Percentiles rank a stretch among this genome's conserved stretches.
These are phyloP conservation scores for Ernsta delagoae DNA, from an alignment of 2,888 invertebrate genomes.

Conservation along the genomic window DNA sequence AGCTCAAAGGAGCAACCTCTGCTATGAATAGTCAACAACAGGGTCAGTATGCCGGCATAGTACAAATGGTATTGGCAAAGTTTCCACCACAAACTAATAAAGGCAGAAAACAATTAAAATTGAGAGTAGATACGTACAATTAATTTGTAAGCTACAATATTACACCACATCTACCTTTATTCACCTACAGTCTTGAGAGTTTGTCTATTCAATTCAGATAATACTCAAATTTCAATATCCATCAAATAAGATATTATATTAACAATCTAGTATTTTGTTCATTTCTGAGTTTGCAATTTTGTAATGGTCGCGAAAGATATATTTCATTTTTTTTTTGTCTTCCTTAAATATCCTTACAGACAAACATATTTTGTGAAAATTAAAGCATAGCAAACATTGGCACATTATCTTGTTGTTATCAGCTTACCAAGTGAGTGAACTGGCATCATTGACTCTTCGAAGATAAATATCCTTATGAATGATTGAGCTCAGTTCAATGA, in stretches of 20 bases:
- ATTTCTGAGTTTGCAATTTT: no score
- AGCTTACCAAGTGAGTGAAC: slow-evolving; percentile 4
- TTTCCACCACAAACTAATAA: slow-evolving; percentile 24
- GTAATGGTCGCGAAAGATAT: no score
- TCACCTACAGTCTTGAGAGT: neutral
- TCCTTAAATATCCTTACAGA: no score
- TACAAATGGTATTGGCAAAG: slow-evolving; percentile 23
- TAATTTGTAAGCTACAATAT: neutral
- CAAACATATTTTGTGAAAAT: neutral
- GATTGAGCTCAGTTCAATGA: slow-evolving; percentile 15
- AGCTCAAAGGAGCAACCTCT: slow-evolving; percentile 29
- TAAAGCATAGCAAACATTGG: neutral
- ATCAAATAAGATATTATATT: no score
- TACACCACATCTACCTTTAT: neutral
- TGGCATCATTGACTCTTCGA: slow-evolving; percentile 20
- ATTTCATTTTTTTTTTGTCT: no score
- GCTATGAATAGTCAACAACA: slow-evolving; percentile 25
- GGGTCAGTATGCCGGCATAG: slow-evolving; percentile 18
- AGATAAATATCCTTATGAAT: neutral
- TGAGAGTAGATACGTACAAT: neutral
- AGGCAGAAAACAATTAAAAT: slow-evolving; percentile 9
- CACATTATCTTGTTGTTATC: neutral
- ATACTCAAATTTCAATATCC: neutral
- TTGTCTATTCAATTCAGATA: neutral
- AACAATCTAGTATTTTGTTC: no score